Base-by-base conservation (phyloP, 2,113 vertebrate genomes). In the Piliocolobus tephrosceles region DNA sequence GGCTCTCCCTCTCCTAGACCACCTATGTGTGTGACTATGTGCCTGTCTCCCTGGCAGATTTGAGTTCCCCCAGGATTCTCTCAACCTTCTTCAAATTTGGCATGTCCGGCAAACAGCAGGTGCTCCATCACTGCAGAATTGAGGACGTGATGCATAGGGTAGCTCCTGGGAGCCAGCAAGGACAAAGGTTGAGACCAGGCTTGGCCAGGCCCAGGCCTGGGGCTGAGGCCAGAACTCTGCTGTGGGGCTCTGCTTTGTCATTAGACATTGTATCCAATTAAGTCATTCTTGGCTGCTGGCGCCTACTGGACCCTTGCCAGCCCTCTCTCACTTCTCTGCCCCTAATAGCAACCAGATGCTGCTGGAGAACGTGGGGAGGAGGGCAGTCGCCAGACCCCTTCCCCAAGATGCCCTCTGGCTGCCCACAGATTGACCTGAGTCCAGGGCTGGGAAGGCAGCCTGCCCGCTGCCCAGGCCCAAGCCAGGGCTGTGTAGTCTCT, bases 181-280 rank as follows among this genome's bases (percentile, higher is more conserved):
- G 70, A 73, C 90, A 93, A 93, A 91, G 70, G 32, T 35, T 82
- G 95, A 91, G 90, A 57, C 58, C 20, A 88, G 75, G 82, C 82
- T 72, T 89, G 94, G 88, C 92, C 81, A 88, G 79, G 86, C 25
- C 68, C 58, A 40, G 78, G 89, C 88, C 93, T 66, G 84, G 91
- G 88, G 92, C 57, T 27, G 23, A 50, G 78, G 92, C 97, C 95
- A 94, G 97, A 66, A 55, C 43, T 40, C 88, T 68, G 89, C 82
- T 87, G 68, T 55, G 52, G 84, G 92, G 92, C 87, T 76, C 80
- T 52, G 80, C 43, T 96, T 97, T 92, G 93, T 97, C 97, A 90
- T 95, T 97, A 97, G 97, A 85, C 92, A 92, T 97, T 98, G 96
- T 96, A 94, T 97, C 95, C 98, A 97, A 95, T 98, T 97, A 98